Evolutionary conservation across 1,140 invertebrate genomes (phyloP).

Genomic region (Ganaspis sp.): DNA sequence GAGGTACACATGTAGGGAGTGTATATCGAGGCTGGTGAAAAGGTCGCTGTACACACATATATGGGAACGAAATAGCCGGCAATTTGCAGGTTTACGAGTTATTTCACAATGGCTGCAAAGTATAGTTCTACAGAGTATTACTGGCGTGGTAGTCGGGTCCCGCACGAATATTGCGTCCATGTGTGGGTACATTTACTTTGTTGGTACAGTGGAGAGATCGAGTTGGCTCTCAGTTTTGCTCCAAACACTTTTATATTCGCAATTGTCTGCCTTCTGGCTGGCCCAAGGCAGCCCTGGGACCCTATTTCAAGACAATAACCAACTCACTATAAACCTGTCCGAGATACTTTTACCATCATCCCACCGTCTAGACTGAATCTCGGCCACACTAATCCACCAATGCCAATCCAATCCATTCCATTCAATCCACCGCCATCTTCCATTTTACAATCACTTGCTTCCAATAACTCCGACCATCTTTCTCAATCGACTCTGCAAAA

Average conservation of each 20-base stretch:
- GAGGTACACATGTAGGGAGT: constrained; percentile 37
- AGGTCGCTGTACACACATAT: constrained; percentile 55
- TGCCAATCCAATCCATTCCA: constrained; percentile 17
- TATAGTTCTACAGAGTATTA: constrained; percentile 72
- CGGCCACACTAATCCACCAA: not conserved
- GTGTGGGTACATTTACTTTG: constrained; percentile 54
- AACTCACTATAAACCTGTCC: constrained; percentile 62
- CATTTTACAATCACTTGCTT: constrained; percentile 23
- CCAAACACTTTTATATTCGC: constrained; percentile 43
- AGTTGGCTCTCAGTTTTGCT: constrained; percentile 34
- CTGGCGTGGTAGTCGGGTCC: constrained; percentile 42
- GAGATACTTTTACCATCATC: constrained; percentile 43
- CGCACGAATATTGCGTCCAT: constrained; percentile 40
- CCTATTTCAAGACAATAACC: constrained; percentile 61
- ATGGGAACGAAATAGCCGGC: constrained; percentile 73
- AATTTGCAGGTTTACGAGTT: constrained; percentile 77
- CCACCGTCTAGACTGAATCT: constrained; percentile 38
- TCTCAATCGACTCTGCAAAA: not conserved
- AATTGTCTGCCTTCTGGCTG: constrained; percentile 14
- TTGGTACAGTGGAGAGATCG: constrained; percentile 47
- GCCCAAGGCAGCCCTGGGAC: constrained; percentile 30
- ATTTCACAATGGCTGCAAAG: constrained; percentile 77
- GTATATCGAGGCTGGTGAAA: constrained; percentile 34
- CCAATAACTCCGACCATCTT: constrained; percentile 25
- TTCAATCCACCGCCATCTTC: not conserved